Conservation (phyloP, 2,113 vertebrate species). For the Toxotes chatareus region DNA sequence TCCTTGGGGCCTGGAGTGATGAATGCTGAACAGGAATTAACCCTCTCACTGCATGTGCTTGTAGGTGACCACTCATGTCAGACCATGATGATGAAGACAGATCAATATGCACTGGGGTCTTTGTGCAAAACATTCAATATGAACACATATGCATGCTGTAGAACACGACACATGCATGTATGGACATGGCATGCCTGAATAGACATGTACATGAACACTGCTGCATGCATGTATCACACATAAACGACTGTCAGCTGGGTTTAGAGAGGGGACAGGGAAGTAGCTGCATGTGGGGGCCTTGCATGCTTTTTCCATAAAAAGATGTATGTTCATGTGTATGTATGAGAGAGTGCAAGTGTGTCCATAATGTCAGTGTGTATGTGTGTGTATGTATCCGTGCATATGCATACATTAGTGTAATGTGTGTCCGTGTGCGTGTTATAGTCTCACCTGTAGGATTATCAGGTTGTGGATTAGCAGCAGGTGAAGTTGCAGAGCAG, state of each 20-base stretch:
- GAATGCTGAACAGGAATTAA: slow-evolving; percentile 57
- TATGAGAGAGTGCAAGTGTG: too few relatives aligned
- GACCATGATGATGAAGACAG: slow-evolving; percentile 18
- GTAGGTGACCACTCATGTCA: slow-evolving; percentile 28
- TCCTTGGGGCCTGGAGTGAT: slow-evolving; percentile 76
- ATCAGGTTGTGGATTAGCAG: slow-evolving; percentile 78
- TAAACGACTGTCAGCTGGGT: slow-evolving; percentile 21
- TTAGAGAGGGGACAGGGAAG: slow-evolving; percentile 17
- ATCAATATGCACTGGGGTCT: slow-evolving; percentile 10
- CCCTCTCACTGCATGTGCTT: slow-evolving; percentile 76
- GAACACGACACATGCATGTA: slow-evolving; percentile 44
- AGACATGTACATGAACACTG: slow-evolving; percentile 58
- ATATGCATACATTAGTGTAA: slow-evolving; percentile 33
- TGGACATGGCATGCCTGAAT: slow-evolving; percentile 51
- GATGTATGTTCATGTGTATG: slow-evolving; percentile 2
- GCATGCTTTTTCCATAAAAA: slow-evolving; percentile 45
- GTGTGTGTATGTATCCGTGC: neutral
- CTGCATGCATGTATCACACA: slow-evolving; percentile 56
- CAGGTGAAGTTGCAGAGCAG: slow-evolving; percentile 84
- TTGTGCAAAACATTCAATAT: neutral
- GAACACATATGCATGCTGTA: slow-evolving; percentile 52
- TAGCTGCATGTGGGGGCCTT: slow-evolving; percentile 63
- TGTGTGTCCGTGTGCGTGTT: slow-evolving; percentile 28
- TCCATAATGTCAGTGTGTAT: neutral
- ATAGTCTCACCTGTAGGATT: slow-evolving; percentile 73